phyloP scores from a whole-genome alignment of 2,888 invertebrate genomes.

The Chymomyza procnemis region DNA sequence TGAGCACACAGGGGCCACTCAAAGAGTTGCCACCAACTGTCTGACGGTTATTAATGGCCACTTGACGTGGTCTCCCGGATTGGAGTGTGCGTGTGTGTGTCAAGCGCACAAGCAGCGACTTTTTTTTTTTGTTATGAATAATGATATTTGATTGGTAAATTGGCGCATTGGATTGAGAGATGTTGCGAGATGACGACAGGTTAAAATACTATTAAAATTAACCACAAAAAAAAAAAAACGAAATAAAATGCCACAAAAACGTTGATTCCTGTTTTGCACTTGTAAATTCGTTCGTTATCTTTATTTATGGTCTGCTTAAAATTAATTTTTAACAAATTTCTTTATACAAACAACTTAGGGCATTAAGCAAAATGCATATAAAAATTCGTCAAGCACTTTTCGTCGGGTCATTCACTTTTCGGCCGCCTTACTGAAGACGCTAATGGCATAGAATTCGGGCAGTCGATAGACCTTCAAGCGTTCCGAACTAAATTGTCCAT shows the following conservation, averaged over 20 bases:
- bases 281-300: conserved; percentile 32
- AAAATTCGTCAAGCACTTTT: not conserved
- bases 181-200: not conserved
- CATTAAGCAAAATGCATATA: conserved; percentile 14
- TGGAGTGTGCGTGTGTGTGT: conserved; percentile 33
- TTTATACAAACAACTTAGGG: conserved; percentile 9
- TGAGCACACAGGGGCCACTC: not conserved
- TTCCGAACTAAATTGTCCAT: conserved; percentile 74
- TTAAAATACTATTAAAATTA: not conserved
- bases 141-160: conserved; percentile 47
- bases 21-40: conserved; percentile 41
- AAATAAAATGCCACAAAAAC: not conserved
- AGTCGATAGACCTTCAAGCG: conserved; percentile 71
- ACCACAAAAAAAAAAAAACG: conserved; percentile 1
- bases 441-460: conserved; percentile 75
- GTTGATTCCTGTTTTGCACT: conserved; percentile 31
- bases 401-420: conserved; percentile 27
- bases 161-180: conserved; percentile 6
- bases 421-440: conserved; percentile 60
- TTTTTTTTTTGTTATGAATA: conserved; percentile 46
- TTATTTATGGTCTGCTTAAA: conserved; percentile 57
- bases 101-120: conserved; percentile 25
- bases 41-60: conserved; percentile 67
- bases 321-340: conserved; percentile 46
- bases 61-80: conserved; percentile 42